Percentiles rank a stretch among this genome's conserved stretches.
phyloP scores from a whole-genome alignment of 1,140 invertebrate genomes.

The Drosophila insularis region DNA sequence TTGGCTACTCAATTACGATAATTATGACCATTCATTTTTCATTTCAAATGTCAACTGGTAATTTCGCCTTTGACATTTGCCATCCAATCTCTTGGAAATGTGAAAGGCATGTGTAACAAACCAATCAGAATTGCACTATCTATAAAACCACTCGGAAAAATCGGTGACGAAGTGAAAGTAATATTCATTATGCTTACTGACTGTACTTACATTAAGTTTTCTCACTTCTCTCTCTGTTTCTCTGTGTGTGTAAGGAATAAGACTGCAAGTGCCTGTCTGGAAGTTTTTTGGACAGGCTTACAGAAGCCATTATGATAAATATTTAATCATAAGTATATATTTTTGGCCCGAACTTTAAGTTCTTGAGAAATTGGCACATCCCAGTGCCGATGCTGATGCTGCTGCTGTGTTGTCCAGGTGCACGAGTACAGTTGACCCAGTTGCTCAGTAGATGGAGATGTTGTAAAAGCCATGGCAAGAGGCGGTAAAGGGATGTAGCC shows the following conservation, averaged over 20 bases:
- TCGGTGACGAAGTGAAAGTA: slow-evolving; percentile 65
- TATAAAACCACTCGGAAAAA: slow-evolving; percentile 37
- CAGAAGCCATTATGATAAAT: slow-evolving; percentile 44
- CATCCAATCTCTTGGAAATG: background rate
- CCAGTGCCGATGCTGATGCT: slow-evolving; percentile 44
- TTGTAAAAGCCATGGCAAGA: background rate
- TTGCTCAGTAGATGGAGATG: slow-evolving; percentile 31
- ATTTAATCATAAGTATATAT: slow-evolving; percentile 64
- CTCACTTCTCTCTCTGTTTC: background rate
- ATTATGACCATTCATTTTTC: slow-evolving; percentile 71
- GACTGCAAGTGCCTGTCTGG: background rate
- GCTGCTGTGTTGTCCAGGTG: slow-evolving; percentile 12
- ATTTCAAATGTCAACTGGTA: slow-evolving; percentile 54
- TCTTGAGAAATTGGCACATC: slow-evolving; percentile 58
- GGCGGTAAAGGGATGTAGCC: slow-evolving; percentile 26
- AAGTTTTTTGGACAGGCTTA: background rate
- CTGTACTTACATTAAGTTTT: slow-evolving; percentile 51
- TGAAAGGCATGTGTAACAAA: slow-evolving; percentile 56
- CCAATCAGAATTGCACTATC: slow-evolving; percentile 65
- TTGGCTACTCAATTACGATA: slow-evolving; percentile 67
- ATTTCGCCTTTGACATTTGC: slow-evolving; percentile 1
- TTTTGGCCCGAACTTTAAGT: slow-evolving; percentile 61
- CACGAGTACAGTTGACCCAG: slow-evolving; percentile 68
- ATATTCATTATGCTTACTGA: slow-evolving; percentile 57
- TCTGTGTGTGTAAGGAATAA: background rate